Base-by-base conservation (phyloP, 2,888 invertebrate species). In the Ectemnius lituratus region DNA sequence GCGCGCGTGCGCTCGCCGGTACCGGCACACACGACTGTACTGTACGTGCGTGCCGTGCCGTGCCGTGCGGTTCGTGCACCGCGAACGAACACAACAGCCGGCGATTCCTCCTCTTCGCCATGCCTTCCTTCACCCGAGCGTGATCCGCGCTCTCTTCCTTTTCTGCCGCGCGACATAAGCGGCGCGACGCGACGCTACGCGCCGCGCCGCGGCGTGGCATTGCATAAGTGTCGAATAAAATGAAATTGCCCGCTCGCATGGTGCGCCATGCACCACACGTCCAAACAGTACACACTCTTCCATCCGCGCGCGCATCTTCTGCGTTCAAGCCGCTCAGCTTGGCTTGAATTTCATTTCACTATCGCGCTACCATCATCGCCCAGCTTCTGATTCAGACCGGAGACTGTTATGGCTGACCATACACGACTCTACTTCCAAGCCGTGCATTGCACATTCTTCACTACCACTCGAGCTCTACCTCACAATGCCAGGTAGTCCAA, bases 171-270 rank as follows among this genome's bases (percentile, higher is more conserved):
- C 46, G 20, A 69, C 52, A 56, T 58, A 23, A 49, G 52, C 16
- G 20, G n/a, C 45, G n/a, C 8, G 27, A 62, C 76, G 65, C 67
- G 58, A 64, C 69, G 71, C 20, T 1, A 20, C 2, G 23, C 23
- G 23, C 23, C 23, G 52, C 16, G 20, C 11, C 45, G n/a, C 8
- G 27, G 63, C 76, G 65, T 66, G 58, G 67, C 69, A 70, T 75
- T 71, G 75, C 75, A 66, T 79, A 84, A 82, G 74, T 76, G 67
- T 77, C 74, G 77, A 81, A 78, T 76, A 70, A 78, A 80, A 70
- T 66, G 65, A 78, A 79, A 68, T 67, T 23, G 23, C 23, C 23
- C 23, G 23, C 23, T 23, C 23, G 23, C 23, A 23, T 23, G 23
- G 23, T 3, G 23, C 72, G 49, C 52, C 23, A n/a, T 18, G 16